Evolutionary conservation across 2,113 vertebrate species (phyloP).

Genomic region (Crotalus helleri): DNA sequence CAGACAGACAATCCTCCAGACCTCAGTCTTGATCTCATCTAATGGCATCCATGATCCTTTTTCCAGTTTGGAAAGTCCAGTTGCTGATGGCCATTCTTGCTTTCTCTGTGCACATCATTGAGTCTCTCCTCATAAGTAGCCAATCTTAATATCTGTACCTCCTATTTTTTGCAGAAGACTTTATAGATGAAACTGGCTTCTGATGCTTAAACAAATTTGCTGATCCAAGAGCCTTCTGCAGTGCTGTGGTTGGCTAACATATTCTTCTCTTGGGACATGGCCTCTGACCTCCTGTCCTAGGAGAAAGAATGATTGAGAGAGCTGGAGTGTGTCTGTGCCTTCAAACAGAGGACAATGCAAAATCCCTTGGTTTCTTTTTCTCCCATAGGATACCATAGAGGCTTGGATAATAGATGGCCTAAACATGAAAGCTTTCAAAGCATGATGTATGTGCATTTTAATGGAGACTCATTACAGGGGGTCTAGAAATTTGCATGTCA

Average conservation of each 20-base stretch:
- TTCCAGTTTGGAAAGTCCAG: neutral
- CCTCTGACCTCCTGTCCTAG: constrained; percentile 13
- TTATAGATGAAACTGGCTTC: neutral
- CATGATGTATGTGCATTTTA: constrained; percentile 6
- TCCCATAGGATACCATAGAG: neutral
- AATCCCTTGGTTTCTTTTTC: constrained; percentile 12
- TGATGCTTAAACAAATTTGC: constrained; percentile 12
- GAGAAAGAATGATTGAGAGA: constrained; percentile 29
- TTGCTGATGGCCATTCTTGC: neutral
- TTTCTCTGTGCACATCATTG: neutral
- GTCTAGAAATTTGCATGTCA: constrained; percentile 6
- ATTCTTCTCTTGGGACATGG: constrained; percentile 1
- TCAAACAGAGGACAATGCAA: constrained; percentile 18
- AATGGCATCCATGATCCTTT: neutral
- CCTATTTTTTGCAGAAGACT: neutral
- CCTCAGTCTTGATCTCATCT: neutral
- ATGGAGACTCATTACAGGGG: constrained; percentile 4
- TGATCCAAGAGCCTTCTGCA: neutral
- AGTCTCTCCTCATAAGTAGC: neutral
- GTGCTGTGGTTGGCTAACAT: constrained; percentile 7
- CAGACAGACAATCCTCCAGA: too few relatives aligned
- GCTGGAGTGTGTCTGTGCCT: neutral
- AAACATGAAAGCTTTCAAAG: constrained; percentile 15
- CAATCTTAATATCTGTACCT: neutral
- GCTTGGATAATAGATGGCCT: constrained; percentile 8